Base-by-base conservation (phyloP, 2,888 invertebrate species). In the Agrilus mali region DNA sequence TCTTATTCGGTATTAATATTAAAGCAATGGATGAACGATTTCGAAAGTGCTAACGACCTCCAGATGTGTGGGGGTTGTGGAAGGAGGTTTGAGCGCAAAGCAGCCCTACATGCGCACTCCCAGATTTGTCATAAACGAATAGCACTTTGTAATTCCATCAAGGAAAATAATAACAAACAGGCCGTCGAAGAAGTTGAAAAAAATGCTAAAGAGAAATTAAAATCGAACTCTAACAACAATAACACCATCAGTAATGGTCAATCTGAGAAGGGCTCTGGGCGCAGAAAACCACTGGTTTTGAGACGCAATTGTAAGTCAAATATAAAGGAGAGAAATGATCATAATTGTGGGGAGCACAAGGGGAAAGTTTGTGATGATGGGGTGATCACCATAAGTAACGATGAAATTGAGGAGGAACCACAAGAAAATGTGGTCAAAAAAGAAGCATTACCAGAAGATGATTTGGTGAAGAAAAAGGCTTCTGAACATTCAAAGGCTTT, bases 81-180 rank as follows among this genome's bases (percentile, higher is more conserved):
- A 0, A 78, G 80, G 51, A 70, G 74, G 45, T 85, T 85, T 58
- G 84, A 84, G 58, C 72, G 82, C 1, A 77, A 78, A 50, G 84
- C 82, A 10, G 83, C 83, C 2, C 67, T 85, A 4, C 74, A 77
- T 6, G 78, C 83, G 15, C 86, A 85, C 66, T 72, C 79, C 33
- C 75, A 79, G 58, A 78, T 77, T 43, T 86, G 84, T 61, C 71
- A 67, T 48, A 74, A 75, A 48, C 67, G 77, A 36, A 64, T 66
- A 37, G 64, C 69, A 6, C 64, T 67, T 2, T 70, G 70, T 47
- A 70, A 69, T 55, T 54, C 55, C 14, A 58, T 59, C 31, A 57
- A 60, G 46, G 55, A 56, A 47, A 60, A 58, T 48, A 53, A 53
- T 41, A 47, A 49, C 41, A 48, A 47, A 12, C 49, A 53, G 38